Evolutionary conservation across 1,140 invertebrate genomes (phyloP).

Genomic region (Drosophila fuyamai): DNA sequence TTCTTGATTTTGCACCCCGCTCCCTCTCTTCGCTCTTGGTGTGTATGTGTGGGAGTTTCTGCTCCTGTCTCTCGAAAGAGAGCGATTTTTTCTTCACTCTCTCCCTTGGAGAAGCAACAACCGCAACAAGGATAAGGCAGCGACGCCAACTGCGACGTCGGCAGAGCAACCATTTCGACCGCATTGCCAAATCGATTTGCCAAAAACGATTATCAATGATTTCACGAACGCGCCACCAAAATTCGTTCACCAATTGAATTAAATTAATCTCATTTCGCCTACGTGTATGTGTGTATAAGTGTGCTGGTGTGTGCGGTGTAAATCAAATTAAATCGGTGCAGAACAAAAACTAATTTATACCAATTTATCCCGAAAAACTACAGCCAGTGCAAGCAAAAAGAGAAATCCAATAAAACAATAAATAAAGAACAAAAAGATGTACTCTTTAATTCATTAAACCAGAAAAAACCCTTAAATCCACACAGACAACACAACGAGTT

Average conservation of each 20-base stretch:
- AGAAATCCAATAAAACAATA: conserved; percentile 27
- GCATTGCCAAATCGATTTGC: conserved; percentile 78
- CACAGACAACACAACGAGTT: conserved; percentile 62
- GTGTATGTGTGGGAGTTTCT: conserved; percentile 75
- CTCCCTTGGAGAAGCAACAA: conserved; percentile 66
- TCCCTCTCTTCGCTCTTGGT: conserved; percentile 19
- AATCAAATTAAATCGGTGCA: conserved; percentile 52
- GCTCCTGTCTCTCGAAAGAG: conserved; percentile 32
- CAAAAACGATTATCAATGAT: conserved; percentile 83
- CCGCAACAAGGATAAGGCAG: conserved; percentile 39
- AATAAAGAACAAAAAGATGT: conserved; percentile 31
- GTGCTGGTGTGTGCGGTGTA: conserved; percentile 16
- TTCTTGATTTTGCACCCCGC: conserved; percentile 17
- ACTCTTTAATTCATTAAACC: conserved; percentile 49
- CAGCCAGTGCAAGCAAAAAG: conserved; percentile 58
- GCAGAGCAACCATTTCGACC: conserved; percentile 40
- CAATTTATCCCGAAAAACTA: conserved; percentile 18
- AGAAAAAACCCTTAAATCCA: conserved; percentile 32
- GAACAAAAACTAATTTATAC: conserved; percentile 17
- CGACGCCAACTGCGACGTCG: not conserved
- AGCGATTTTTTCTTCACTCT: not conserved
- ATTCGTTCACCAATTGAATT: conserved; percentile 69
- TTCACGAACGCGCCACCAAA: conserved; percentile 59
- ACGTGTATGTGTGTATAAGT: conserved; percentile 10
- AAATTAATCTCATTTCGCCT: conserved; percentile 70